Base-by-base conservation (phyloP, 2,888 invertebrate genomes). In the Oxycera nigricornis region DNA sequence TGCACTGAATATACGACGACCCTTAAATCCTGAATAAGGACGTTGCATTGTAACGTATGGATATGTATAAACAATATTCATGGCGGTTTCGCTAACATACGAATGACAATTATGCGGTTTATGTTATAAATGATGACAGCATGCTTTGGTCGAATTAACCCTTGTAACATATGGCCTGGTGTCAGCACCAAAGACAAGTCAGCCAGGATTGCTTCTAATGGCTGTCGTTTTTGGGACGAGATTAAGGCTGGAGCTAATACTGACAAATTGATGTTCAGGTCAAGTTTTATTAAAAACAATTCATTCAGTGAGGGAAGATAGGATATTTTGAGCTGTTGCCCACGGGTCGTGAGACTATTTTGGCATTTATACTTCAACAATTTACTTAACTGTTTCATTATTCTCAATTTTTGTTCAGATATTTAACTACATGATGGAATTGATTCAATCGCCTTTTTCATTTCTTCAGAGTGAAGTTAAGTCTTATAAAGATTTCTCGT, bases 81-180 rank as follows among this genome's bases (percentile, higher is more conserved):
- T 65, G 41, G 65, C 41, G 41, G 24, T 65, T 11, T 3, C 35
- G 20, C 55, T 46, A 31, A 61, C 35, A 72, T 65, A 75, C 73
- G 68, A 35, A 57, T 70, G 41, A 70, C 73, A 73, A 65, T 75
- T 75, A 70, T 75, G 75, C 73, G 75, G 75, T 73, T 73, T 61
- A 52, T 41, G 73, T 75, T 67, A 76, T 74, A 74, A 74, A 76
- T 74, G 74, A 76, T 76, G 74, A 72, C 74, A 74, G 74, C 72
- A 74, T 61, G 73, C 72, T 72, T 73, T 65, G 70, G 72, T 68
- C 72, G 31, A 72, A 73, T 72, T 75, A 73, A 75, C 62, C 75
- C 72, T 74, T 67, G 74, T 72, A 76, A 72, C 74, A 76, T 73
- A 74, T 74, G 76, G 74, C 55, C n/a, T 46, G 65, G 57, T 73